Percentiles rank a stretch among this genome's conserved stretches.
These are phyloP conservation scores for Cotesia typhae DNA, from an alignment of 1,140 invertebrate species.

Conservation along the genomic window DNA sequence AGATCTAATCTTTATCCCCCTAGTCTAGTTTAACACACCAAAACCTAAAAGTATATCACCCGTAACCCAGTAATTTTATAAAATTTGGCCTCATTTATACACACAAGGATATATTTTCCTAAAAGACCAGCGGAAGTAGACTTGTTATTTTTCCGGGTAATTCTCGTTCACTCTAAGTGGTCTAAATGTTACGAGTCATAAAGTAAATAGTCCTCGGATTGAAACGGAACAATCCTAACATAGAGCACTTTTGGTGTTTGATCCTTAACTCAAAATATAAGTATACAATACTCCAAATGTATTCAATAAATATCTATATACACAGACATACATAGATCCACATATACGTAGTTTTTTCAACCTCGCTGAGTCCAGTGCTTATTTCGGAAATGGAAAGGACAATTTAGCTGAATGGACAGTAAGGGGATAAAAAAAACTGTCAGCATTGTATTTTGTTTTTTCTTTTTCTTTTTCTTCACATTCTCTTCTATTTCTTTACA, in stretches of 20 bases:
- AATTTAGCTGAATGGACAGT: conserved; percentile 25
- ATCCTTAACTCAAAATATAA: background rate
- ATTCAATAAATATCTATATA: background rate
- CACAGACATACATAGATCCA: background rate
- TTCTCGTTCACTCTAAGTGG: conserved; percentile 9
- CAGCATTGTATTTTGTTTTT: background rate
- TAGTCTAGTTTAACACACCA: too few species aligned
- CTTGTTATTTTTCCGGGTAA: background rate
- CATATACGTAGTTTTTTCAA: background rate
- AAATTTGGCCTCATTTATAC: too few species aligned
- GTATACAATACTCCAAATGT: background rate
- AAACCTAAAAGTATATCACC: too few species aligned
- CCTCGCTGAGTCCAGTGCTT: background rate
- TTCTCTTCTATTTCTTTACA: background rate
- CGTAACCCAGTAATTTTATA: too few species aligned
- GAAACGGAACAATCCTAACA: conserved; percentile 8
- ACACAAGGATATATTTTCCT: background rate
- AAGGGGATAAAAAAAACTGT: conserved; percentile 6
- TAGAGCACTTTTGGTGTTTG: conserved; percentile 2
- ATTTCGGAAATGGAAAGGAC: conserved; percentile 24
- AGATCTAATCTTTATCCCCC: too few species aligned
- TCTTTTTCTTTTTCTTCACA: background rate
- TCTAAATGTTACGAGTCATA: conserved; percentile 10
- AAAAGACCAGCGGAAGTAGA: background rate
- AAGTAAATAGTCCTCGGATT: conserved; percentile 17